Base-by-base conservation (phyloP, 2,888 invertebrate species). In the Nebria salina region DNA sequence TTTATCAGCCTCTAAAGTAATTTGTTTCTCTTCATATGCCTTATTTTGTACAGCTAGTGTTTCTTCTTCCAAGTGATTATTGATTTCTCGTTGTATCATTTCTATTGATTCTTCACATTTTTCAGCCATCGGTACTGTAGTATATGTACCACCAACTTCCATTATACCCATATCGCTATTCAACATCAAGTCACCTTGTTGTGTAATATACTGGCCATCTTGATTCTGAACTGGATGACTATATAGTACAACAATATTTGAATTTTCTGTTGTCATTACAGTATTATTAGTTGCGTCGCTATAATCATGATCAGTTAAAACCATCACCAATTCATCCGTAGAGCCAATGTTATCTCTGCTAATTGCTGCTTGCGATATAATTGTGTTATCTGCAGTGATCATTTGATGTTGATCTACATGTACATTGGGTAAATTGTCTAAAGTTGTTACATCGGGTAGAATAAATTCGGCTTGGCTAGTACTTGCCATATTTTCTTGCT, bases 241-340 rank as follows among this genome's bases (percentile, higher is more conserved):
- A 84, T 93, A 93, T 20, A 93, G 90, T 73, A 93, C 92, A 13
- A 93, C 92, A 86, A 93, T 92, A 84, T 92, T 93, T 1, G 92
- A 91, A 87, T 91, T 92, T 82, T 92, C 91, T 80, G 87, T 85
- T 65, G 89, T 84, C 77, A 90, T 89, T 54, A 90, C 86, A 34
- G 85, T 86, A 84, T 91, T 89, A 82, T 90, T 87, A 66, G 88
- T 88, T 26, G 90, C 92, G 88, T 91, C 92, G 65, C 92, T 87
- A 82, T 91, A 91, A 86, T 90, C 92, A 83, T 91, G 90, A 84
- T 93, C 91, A 83, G 91, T 92, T 72, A 93, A 88, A 76, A 93
- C 92, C 92, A 93, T 92, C 86, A 93, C 92, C 74, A 92, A 89
- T 88, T 91, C 92, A 83, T 91, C 88, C 73, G 91, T 91, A n/a